Percentiles rank a stretch among this genome's conserved stretches.
Evolutionary conservation across 2,113 vertebrate species (phyloP).

Genomic region (Setophaga kirtlandii): DNA sequence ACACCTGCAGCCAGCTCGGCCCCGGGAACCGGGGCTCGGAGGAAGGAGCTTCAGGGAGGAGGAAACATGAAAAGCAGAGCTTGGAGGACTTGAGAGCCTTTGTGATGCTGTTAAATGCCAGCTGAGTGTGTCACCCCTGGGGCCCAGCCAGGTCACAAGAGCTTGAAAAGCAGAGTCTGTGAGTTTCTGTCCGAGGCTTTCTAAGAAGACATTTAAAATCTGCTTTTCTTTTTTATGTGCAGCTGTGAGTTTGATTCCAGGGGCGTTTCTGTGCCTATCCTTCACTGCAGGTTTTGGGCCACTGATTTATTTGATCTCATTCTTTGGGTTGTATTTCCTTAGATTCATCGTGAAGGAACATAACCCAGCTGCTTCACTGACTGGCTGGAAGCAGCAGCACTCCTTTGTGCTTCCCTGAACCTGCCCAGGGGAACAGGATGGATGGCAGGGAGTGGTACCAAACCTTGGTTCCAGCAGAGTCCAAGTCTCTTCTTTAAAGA

Average conservation of each 20-base stretch:
- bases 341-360: neutral
- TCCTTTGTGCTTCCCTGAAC: neutral
- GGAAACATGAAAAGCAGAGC: neutral
- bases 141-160: neutral
- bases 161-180: neutral
- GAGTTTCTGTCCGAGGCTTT: neutral
- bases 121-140: neutral
- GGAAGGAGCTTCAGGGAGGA: neutral
- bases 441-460: neutral
- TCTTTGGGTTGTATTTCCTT: fast-evolving
- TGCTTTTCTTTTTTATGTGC: neutral
- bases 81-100: neutral
- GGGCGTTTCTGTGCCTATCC: fast-evolving
- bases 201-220: neutral
- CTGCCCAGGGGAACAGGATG: neutral
- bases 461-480: neutral
- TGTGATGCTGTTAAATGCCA: neutral
- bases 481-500: neutral
- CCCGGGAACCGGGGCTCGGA: neutral
- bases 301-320: neutral
- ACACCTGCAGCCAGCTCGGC: fast-evolving
- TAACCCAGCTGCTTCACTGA: neutral
- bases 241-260: neutral
- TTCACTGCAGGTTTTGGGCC: neutral
- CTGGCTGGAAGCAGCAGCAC: neutral